phyloP scores from a whole-genome alignment of 2,797 vertebrate species.

The Diglossa cyanea region DNA sequence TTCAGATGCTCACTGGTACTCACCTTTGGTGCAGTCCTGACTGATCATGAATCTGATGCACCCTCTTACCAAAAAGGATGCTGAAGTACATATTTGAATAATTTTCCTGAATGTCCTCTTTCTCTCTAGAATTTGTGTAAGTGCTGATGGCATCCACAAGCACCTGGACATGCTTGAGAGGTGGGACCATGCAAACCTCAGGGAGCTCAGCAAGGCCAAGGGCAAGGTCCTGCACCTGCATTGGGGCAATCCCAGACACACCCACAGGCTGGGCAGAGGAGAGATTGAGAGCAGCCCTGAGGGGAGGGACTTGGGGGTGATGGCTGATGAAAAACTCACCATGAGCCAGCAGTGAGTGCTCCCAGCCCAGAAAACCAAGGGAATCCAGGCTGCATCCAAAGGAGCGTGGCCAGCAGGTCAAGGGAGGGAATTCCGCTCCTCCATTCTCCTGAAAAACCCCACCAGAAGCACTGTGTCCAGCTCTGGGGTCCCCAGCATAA shows the following conservation, averaged over 20 bases:
- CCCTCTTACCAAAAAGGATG: not conserved
- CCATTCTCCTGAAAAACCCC: not conserved
- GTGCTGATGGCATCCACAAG: not conserved
- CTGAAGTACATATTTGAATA: not conserved
- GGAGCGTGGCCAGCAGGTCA: accelerated
- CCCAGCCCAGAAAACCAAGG: not conserved
- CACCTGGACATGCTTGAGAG: not conserved
- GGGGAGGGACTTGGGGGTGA: not conserved
- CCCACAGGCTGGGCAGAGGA: too few relatives aligned
- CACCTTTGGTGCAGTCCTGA: not conserved
- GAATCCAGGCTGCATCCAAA: not conserved
- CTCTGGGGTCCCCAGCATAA: too few relatives aligned
- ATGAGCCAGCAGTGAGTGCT: not conserved
- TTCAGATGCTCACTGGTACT: not conserved
- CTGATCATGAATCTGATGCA: not conserved
- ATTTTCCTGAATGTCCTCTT: not conserved
- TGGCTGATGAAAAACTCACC: not conserved
- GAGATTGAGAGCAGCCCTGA: too few relatives aligned
- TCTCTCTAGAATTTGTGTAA: not conserved
- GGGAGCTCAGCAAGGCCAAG: not conserved
- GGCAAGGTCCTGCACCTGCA: too few relatives aligned
- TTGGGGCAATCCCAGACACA: too few relatives aligned
- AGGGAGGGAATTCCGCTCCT: accelerated
- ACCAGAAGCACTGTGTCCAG: accelerated
- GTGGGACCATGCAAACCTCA: not conserved